A percentile compares a stretch with the other conserved stretches of the same genome.
phyloP scores from a whole-genome alignment of 2,113 vertebrate species.

The Condylura cristata region DNA sequence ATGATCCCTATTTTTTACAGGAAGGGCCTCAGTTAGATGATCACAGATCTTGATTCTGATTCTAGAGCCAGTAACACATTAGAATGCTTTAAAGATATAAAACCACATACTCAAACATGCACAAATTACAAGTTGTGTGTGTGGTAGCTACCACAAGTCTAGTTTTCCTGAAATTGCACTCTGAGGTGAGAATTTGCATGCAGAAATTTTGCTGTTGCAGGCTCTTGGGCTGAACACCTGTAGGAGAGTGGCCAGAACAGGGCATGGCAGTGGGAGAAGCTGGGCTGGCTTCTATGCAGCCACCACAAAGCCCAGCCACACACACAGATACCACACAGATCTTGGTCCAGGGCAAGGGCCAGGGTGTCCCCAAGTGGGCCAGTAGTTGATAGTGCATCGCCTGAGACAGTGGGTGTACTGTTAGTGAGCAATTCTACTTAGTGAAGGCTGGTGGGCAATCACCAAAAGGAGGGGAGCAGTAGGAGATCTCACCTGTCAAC shows the following conservation, averaged over 20 bases:
- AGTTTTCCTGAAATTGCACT: background rate
- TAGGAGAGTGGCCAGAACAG: background rate
- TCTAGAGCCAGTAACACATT: background rate
- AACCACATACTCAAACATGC: background rate
- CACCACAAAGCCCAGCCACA: background rate
- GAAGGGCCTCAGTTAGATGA: background rate
- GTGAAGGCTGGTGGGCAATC: background rate
- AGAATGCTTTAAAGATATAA: background rate
- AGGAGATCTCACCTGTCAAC: background rate
- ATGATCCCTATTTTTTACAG: background rate
- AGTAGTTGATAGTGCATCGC: background rate
- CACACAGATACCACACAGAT: background rate
- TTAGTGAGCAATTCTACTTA: background rate
- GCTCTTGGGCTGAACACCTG: background rate
- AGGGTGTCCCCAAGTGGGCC: background rate
- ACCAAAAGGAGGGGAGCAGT: background rate
- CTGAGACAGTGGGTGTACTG: background rate
- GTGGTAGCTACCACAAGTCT: background rate
- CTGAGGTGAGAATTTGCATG: background rate
- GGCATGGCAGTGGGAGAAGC: background rate
- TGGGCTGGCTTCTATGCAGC: background rate
- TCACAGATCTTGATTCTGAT: background rate
- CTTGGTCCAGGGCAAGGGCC: background rate
- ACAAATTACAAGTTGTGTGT: rapidly evolving
- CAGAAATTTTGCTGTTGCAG: background rate